phyloP scores from a whole-genome alignment of 2,113 vertebrate species.

The Nipponia nippon region DNA sequence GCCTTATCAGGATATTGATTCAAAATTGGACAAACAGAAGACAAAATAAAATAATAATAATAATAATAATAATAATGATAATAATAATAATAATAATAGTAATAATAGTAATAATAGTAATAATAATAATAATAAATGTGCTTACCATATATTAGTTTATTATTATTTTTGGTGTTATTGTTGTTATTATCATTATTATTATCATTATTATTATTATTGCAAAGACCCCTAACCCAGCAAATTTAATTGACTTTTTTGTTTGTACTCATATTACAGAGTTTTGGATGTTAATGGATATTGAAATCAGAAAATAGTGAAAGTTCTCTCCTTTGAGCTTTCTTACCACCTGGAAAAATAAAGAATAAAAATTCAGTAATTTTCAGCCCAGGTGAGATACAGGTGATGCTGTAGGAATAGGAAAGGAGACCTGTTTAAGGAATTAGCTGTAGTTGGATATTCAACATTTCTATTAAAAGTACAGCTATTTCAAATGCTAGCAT shows the following conservation, averaged over 20 bases:
- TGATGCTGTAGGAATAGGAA: background rate
- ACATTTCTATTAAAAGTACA: background rate
- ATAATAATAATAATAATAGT: too few relatives aligned
- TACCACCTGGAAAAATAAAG: background rate
- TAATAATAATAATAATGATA: too few relatives aligned
- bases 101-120: background rate
- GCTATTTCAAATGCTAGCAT: background rate
- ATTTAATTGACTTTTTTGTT: background rate
- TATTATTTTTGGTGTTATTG: background rate
- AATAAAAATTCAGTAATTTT: background rate
- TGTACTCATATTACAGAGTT: background rate
- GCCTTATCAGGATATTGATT: background rate
- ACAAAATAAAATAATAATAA: background rate
- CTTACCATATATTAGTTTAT: background rate
- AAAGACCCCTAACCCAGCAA: background rate
- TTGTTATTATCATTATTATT: background rate
- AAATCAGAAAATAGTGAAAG: background rate
- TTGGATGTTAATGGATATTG: background rate
- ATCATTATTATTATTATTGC: background rate
- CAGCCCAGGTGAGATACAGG: background rate
- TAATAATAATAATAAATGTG: too few relatives aligned
- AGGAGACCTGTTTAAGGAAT: background rate
- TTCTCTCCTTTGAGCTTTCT: background rate
- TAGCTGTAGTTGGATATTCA: background rate
- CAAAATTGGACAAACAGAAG: background rate